Evolutionary conservation across 1,140 invertebrate species (phyloP), one percentile per base, ranked within the genome.

Genomic region (Bradynema listronoti): DNA sequence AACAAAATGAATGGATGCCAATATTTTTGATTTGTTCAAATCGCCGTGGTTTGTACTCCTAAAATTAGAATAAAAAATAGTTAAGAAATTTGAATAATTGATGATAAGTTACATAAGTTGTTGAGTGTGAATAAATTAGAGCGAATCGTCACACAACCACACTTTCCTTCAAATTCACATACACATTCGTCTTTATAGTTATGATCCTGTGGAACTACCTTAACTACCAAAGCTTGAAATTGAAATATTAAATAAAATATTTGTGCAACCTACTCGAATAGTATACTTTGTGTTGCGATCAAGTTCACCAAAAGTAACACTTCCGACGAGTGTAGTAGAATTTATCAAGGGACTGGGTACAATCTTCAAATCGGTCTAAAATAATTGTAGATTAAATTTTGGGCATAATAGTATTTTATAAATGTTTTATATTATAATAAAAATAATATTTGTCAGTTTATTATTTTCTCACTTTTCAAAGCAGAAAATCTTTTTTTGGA

Each of bases 21-120:
- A n/a, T 4, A 5, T 22, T 9, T 47, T 7, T 19, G 45, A 9
- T 29, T 19, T 47, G 7, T 14, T 14, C 7, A 47, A 19, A 24
- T n/a, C 27, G 47, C 27, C 27, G 16, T 50, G 19, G 3, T 50
- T 4, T 3, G n/a, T n/a, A 30, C 27, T 19, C 34, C 2, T 25
- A 24, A 3, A 5, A 32, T 27, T 5, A 32, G 16, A n/a, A 50
- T n/a, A 24, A 27, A 50, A 3, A 32, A n/a, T 4, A 27, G 47
- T 50, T 25, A 4, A 25, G n/a, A 50, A n/a, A n/a, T 9, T 27
- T 43, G 47, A 50, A 25, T 50, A n/a, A n/a, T n/a, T n/a, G n/a
- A n/a, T n/a, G n/a, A n/a, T n/a, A n/a, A n/a, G n/a, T n/a, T n/a
- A n/a, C n/a, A n/a, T n/a, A n/a, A n/a, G n/a, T n/a, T n/a, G n/a